Percentiles rank a stretch among this genome's conserved stretches.
phyloP scores from a whole-genome alignment of 2,888 invertebrate species.

The Tinea trinotella region DNA sequence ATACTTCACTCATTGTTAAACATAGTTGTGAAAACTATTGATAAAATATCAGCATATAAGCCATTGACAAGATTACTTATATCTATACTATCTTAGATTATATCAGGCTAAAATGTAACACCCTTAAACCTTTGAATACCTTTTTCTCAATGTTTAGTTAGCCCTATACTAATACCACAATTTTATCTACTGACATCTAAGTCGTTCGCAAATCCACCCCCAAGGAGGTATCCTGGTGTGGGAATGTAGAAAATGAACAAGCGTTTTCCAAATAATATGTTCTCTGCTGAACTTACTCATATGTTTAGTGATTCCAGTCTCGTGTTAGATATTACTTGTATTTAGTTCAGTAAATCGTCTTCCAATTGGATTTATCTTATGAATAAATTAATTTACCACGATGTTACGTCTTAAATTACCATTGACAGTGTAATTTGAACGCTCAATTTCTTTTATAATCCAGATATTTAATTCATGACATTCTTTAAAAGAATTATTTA shows the following conservation, averaged over 20 bases:
- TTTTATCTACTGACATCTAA: not conserved
- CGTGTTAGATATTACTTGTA: too few relatives aligned
- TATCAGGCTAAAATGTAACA: not conserved
- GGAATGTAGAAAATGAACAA: slow-evolving; percentile 1
- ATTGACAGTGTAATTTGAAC: too few relatives aligned
- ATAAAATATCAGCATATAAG: slow-evolving; percentile 1
- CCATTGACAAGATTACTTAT: not conserved
- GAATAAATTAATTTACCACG: too few relatives aligned
- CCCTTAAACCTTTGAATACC: not conserved
- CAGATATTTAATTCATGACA: too few relatives aligned
- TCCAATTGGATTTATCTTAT: too few relatives aligned
- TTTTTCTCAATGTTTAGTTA: not conserved
- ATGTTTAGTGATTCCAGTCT: too few relatives aligned
- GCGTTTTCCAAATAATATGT: too few relatives aligned
- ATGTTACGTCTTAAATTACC: too few relatives aligned
- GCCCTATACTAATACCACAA: not conserved
- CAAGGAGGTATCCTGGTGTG: not conserved
- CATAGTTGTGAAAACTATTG: not conserved
- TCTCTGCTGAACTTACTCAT: too few relatives aligned
- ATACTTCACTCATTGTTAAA: not conserved
- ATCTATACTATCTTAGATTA: not conserved
- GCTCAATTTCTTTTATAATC: too few relatives aligned
- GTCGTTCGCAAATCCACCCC: slow-evolving; percentile 2
- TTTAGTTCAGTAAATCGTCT: too few relatives aligned
- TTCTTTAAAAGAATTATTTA: too few relatives aligned